phyloP scores from a whole-genome alignment of 2,888 invertebrate species.

The Nemoura dubitans region DNA sequence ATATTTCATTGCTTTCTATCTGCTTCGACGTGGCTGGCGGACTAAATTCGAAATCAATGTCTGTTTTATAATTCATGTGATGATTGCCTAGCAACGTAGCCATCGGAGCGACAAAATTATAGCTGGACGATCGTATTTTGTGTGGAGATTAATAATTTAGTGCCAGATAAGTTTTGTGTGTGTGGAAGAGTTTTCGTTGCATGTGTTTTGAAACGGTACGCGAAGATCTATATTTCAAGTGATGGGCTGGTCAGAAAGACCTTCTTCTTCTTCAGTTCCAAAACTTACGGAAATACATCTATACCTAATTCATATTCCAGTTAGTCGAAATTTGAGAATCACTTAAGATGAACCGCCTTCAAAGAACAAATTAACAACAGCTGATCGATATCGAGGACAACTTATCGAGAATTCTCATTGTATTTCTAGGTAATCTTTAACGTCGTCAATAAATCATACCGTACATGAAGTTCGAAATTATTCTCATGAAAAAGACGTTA shows the following conservation, averaged over 20 bases:
- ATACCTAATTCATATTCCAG: too few relatives aligned
- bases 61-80: conserved; percentile 19
- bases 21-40: not conserved
- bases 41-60: conserved; percentile 34
- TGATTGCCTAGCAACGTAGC: conserved; percentile 31
- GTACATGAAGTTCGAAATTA: too few relatives aligned
- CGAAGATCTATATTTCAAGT: not conserved
- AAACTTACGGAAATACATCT: too few relatives aligned
- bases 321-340: not conserved
- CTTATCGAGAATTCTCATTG: not conserved
- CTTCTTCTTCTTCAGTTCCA: not conserved
- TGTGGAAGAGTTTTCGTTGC: not conserved
- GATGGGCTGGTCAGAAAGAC: not conserved
- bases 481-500: too few relatives aligned
- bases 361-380: not conserved
- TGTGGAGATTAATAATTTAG: not conserved
- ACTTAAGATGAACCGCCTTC: not conserved
- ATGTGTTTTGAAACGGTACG: too few relatives aligned
- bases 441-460: not conserved
- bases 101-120: conserved; percentile 13
- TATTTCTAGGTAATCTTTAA: not conserved
- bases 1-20: conserved; percentile 9
- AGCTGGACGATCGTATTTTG: not conserved
- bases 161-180: not conserved
- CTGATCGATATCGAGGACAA: not conserved